Base-by-base conservation (phyloP, 2,113 vertebrate species). In the Formicarius rufipectus region DNA sequence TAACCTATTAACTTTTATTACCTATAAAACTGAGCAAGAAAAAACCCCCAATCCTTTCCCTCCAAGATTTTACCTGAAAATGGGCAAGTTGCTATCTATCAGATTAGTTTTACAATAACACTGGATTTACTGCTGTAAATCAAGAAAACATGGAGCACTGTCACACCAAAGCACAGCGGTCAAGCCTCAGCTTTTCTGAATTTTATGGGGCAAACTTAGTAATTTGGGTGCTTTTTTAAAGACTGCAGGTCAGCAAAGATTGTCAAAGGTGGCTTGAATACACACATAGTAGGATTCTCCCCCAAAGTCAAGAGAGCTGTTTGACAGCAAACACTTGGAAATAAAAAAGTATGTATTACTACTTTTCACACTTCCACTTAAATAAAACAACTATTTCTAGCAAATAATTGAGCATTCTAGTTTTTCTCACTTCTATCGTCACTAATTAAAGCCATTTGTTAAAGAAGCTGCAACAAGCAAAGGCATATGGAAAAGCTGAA, bases 321-420 rank as follows among this genome's bases (percentile, higher is more conserved):
- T 71, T 3, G 2, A 44, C 21, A 58, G 12, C 25, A 40, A 1
- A 12, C n/a, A 24, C 12, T 31, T 19, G 28, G 17, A 87, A 75
- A 21, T 45, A 15, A 42, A 47, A 39, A 49, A 35, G 24, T 4
- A 5, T 1, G 1, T 4, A 35, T 0, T 0, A 67, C 4, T 79
- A 10, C 10, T 58, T 74, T 62, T 30, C 9, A 33, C 25, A 22
- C 13, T 45, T 27, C 18, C 47, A 40, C 20, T 88, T 20, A 17
- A n/a, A 17, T 18, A 50, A 78, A 82, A 37, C 16, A 59, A 60
- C 5, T 53, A 73, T 23, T 81, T 73, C 27, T 23, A 84, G 35
- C 14, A 56, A 64, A 66, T 8, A 80, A 45, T 0, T 24, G 20
- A 84, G 24, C 59, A 40, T 58, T 75, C 31, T 27, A 40, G 6